phyloP scores from a whole-genome alignment of 2,888 invertebrate genomes.

The Dromius quadrimaculatus region DNA sequence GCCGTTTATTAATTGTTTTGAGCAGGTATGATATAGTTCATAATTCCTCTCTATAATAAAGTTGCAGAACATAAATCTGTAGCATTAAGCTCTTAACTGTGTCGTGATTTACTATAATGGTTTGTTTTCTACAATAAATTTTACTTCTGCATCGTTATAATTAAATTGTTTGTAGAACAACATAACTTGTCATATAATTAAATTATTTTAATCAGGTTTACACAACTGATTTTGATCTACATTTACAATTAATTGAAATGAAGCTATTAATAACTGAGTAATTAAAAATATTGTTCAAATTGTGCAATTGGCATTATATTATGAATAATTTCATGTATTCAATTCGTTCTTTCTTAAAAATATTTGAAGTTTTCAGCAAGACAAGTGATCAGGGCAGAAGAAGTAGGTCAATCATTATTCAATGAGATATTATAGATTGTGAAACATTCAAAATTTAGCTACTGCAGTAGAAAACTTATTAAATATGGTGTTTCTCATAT shows the following conservation, averaged over 20 bases:
- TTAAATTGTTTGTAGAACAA: neutral
- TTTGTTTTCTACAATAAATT: slow-evolving; percentile 34
- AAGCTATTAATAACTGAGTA: slow-evolving; percentile 4
- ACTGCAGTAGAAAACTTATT: too few relatives aligned
- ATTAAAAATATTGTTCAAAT: too few relatives aligned
- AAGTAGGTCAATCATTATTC: too few relatives aligned
- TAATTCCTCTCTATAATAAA: neutral
- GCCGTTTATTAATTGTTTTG: neutral
- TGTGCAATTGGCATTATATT: too few relatives aligned
- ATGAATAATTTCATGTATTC: too few relatives aligned
- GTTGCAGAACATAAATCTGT: slow-evolving; percentile 11
- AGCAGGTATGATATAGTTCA: slow-evolving; percentile 17
- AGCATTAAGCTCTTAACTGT: slow-evolving; percentile 21
- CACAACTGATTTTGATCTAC: slow-evolving; percentile 18
- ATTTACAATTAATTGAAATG: slow-evolving; percentile 7
- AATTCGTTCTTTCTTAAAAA: too few relatives aligned
- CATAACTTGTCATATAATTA: slow-evolving; percentile 5
- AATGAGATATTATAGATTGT: too few relatives aligned
- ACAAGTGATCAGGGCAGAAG: too few relatives aligned
- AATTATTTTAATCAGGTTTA: slow-evolving; percentile 26
- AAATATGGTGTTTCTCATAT: too few relatives aligned
- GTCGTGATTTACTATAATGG: slow-evolving; percentile 34
- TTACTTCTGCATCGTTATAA: slow-evolving; percentile 14
- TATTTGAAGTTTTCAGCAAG: too few relatives aligned
- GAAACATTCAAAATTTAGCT: too few relatives aligned